Percentiles rank a stretch among this genome's conserved stretches.
These are phyloP conservation scores for Oryzias dopingdopingensis DNA, from an alignment of 2,797 vertebrate genomes.

Conservation along the genomic window DNA sequence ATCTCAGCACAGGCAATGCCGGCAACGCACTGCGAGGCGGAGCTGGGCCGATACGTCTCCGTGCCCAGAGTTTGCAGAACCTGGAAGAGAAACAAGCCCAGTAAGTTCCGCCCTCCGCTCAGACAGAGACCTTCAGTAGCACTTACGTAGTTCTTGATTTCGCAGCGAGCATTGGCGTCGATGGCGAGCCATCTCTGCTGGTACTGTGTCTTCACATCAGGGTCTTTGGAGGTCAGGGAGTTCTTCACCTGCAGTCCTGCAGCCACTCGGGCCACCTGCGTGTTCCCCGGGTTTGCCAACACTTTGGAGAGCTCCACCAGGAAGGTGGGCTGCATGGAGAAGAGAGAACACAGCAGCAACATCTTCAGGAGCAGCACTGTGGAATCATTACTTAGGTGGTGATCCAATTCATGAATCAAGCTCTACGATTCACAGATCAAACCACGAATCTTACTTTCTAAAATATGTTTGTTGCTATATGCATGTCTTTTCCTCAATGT, in stretches of 20 bases:
- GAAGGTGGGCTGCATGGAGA: constrained; percentile 85
- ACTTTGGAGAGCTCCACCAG: constrained; percentile 97
- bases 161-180: constrained; percentile 87
- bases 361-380: too few species aligned
- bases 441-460: too few species aligned
- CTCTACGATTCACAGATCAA: too few species aligned
- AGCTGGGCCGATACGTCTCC: constrained; percentile 95
- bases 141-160: constrained; percentile 95
- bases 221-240: constrained; percentile 96
- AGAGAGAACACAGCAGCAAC: too few species aligned
- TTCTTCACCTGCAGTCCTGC: constrained; percentile 98
- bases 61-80: constrained; percentile 95
- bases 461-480: too few species aligned
- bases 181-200: constrained; percentile 98
- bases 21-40: constrained; percentile 96
- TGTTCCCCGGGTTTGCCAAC: constrained; percentile 95
- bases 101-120: too few species aligned
- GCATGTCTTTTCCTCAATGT: too few species aligned
- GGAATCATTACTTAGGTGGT: too few species aligned
- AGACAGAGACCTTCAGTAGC: too few species aligned
- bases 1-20: constrained; percentile 98
- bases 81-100: constrained; percentile 53
- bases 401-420: too few species aligned
- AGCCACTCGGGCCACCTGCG: constrained; percentile 94
- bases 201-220: constrained; percentile 92